These are phyloP conservation scores for Apotomis turbidana DNA, from an alignment of 2,888 invertebrate species.

Conservation along the genomic window DNA sequence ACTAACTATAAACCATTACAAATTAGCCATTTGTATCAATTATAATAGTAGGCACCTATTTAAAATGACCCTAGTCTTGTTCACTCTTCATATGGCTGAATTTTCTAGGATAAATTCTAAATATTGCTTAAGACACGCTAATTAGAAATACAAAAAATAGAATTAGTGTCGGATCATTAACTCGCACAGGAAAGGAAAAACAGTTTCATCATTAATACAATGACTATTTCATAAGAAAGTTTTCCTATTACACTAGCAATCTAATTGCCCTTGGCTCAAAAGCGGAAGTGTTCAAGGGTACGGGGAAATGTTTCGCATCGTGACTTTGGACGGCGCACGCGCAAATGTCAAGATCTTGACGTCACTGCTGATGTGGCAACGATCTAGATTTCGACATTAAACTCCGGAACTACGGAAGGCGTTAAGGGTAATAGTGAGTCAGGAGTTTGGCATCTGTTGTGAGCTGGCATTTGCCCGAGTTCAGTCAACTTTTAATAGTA, in stretches of 20 bases:
- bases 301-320: slow-evolving; percentile 66
- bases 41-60: no score
- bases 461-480: slow-evolving; percentile 2
- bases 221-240: slow-evolving; percentile 35
- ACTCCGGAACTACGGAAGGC: slow-evolving; percentile 29
- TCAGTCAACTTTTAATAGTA: slow-evolving; percentile 7
- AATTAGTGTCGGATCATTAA: neutral
- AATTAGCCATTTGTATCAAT: no score
- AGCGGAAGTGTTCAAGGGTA: slow-evolving; percentile 67
- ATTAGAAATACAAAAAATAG: no score
- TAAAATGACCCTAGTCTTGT: no score
- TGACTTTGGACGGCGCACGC: slow-evolving; percentile 57
- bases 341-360: slow-evolving; percentile 72
- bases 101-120: no score
- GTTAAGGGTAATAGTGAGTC: slow-evolving; percentile 13
- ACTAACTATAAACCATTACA: no score
- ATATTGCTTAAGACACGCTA: no score
- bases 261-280: slow-evolving; percentile 60
- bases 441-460: neutral
- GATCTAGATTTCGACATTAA: slow-evolving; percentile 46
- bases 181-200: neutral
- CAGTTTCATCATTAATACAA: neutral
- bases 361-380: slow-evolving; percentile 50
- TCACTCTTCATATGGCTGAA: no score
- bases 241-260: slow-evolving; percentile 30